Conservation (phyloP, 2,113 vertebrate species). For the Amphiprion percula region DNA sequence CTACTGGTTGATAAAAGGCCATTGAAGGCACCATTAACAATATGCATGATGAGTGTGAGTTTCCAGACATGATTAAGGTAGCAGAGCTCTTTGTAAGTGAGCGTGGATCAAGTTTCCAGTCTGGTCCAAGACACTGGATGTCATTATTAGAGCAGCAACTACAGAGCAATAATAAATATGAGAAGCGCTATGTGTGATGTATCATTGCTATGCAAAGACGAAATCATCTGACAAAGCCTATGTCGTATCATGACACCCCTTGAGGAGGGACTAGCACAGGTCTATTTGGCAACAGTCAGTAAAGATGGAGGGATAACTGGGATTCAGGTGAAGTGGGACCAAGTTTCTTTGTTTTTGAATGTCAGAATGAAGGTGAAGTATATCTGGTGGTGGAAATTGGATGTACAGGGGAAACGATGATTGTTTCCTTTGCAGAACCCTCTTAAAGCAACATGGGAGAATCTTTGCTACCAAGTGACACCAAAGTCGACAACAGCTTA, state of each 20-base stretch:
- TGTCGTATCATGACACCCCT: neutral
- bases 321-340: constrained; percentile 20
- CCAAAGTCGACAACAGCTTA: neutral
- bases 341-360: constrained; percentile 6
- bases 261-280: neutral
- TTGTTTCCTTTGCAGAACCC: constrained; percentile 10
- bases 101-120: neutral
- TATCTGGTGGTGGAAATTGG: neutral
- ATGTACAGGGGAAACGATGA: neutral
- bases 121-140: neutral
- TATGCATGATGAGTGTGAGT: constrained; percentile 33
- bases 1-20: constrained; percentile 38
- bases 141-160: neutral
- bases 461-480: neutral
- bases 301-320: neutral
- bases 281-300: constrained; percentile 7
- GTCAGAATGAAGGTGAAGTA: neutral
- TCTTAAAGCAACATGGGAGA: neutral
- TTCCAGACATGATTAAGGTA: constrained; percentile 35
- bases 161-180: neutral
- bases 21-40: constrained; percentile 26
- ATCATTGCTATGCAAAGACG: neutral
- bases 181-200: neutral
- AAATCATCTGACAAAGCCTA: constrained; percentile 21
- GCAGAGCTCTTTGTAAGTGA: constrained; percentile 2